Conservation (phyloP, 2,888 invertebrate species). For the Dicycla oo region DNA sequence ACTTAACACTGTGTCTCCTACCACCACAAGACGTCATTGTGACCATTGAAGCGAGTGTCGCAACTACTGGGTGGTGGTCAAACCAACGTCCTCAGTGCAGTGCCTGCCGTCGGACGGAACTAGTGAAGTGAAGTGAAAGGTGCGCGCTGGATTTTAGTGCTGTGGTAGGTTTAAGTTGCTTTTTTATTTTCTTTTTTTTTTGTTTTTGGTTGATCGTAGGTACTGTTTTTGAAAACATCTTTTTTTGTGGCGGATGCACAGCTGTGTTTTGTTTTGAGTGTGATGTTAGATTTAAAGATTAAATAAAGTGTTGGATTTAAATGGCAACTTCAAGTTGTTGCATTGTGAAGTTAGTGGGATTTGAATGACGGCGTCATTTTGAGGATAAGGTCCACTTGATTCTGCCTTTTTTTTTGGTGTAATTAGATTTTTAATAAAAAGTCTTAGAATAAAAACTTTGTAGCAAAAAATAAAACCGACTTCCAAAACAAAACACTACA, state of each 20-base stretch:
- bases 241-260: background rate
- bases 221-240: slow-evolving; percentile 11
- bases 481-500: no score
- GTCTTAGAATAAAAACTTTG: no score
- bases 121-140: slow-evolving; percentile 67
- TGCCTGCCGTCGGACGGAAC: slow-evolving; percentile 56
- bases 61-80: slow-evolving; percentile 53
- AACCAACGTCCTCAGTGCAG: slow-evolving; percentile 58
- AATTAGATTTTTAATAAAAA: no score
- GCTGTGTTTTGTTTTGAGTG: background rate
- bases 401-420: background rate
- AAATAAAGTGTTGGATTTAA: background rate
- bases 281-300: no score
- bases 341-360: no score
- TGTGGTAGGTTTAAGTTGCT: slow-evolving; percentile 53
- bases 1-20: slow-evolving; percentile 10
- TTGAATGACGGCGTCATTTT: background rate
- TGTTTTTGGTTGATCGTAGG: background rate
- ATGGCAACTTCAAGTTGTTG: no score
- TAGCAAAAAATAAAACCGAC: no score
- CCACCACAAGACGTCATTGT: slow-evolving; percentile 34
- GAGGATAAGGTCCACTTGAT: background rate
- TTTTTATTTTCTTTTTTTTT: slow-evolving; percentile 16
- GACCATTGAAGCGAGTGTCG: slow-evolving; percentile 58
- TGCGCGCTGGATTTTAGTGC: slow-evolving; percentile 56